Percentiles rank a stretch among this genome's conserved stretches.
phyloP scores from a whole-genome alignment of 2,113 vertebrate species.

The Struthio camelus region DNA sequence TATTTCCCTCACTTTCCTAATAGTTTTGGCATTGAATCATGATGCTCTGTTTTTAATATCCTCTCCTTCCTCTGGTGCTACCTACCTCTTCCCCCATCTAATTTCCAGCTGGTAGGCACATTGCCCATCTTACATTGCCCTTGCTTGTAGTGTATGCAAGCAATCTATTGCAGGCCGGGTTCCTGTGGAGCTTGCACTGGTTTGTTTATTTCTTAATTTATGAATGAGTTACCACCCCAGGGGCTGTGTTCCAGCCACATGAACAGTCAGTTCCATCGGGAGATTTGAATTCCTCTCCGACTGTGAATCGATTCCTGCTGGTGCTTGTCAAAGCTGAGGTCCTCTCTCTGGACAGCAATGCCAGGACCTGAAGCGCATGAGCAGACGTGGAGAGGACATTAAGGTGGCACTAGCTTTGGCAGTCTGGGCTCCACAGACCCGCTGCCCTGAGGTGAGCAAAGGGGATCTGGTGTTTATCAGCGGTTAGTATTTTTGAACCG shows the following conservation, averaged over 20 bases:
- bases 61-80: background rate
- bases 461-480: background rate
- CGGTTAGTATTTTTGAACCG: background rate
- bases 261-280: background rate
- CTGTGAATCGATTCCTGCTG: background rate
- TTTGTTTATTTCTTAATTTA: background rate
- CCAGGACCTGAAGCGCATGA: background rate
- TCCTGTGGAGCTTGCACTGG: background rate
- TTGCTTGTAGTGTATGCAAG: background rate
- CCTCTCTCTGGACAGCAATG: no score
- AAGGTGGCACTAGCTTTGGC: background rate
- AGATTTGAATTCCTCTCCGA: background rate
- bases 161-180: background rate
- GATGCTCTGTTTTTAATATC: constrained; percentile 52
- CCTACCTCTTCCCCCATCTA: background rate
- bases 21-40: constrained; percentile 59
- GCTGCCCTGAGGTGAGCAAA: background rate
- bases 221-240: background rate
- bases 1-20: constrained; percentile 8
- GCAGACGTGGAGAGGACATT: background rate
- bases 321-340: background rate
- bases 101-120: constrained; percentile 12
- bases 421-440: background rate
- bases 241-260: background rate
- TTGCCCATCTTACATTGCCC: background rate